These are phyloP conservation scores for Hyperopisus bebe DNA, from an alignment of 2,113 vertebrate species.

Conservation along the genomic window DNA sequence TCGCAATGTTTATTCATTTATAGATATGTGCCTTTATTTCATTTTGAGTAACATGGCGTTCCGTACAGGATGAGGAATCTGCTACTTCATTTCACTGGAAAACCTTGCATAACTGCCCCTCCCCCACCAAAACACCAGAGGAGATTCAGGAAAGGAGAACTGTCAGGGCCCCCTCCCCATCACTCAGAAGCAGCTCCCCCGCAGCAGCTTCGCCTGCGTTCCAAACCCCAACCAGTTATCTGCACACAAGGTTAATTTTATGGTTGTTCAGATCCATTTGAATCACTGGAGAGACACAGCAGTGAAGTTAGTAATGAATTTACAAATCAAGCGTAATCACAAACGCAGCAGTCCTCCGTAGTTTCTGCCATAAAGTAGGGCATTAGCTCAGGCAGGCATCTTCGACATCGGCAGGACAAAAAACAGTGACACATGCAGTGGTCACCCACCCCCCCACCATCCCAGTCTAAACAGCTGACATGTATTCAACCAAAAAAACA, in stretches of 20 bases:
- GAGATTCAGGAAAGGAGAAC: background rate
- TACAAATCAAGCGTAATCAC: background rate
- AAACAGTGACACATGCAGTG: background rate
- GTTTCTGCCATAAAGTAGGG: background rate
- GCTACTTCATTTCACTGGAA: background rate
- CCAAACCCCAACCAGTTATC: constrained; percentile 15
- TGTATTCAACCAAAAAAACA: background rate
- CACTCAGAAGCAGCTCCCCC: background rate
- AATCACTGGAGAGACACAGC: constrained; percentile 11
- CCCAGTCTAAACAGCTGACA: background rate
- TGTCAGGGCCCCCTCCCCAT: background rate
- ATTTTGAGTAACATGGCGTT: too few relatives aligned
- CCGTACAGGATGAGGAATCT: background rate
- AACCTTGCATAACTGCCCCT: background rate
- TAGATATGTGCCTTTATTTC: too few relatives aligned
- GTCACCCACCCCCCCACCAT: background rate
- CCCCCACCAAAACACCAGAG: background rate
- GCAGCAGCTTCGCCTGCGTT: background rate
- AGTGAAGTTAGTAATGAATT: constrained; percentile 20
- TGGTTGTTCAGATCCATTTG: constrained; percentile 24
- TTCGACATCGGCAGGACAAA: too few relatives aligned
- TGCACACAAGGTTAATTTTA: constrained; percentile 21
- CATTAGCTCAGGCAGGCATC: background rate
- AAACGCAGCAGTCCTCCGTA: background rate
- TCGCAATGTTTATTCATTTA: too few relatives aligned